phyloP scores from a whole-genome alignment of 1,140 invertebrate genomes.

The Drosophila virilis region DNA sequence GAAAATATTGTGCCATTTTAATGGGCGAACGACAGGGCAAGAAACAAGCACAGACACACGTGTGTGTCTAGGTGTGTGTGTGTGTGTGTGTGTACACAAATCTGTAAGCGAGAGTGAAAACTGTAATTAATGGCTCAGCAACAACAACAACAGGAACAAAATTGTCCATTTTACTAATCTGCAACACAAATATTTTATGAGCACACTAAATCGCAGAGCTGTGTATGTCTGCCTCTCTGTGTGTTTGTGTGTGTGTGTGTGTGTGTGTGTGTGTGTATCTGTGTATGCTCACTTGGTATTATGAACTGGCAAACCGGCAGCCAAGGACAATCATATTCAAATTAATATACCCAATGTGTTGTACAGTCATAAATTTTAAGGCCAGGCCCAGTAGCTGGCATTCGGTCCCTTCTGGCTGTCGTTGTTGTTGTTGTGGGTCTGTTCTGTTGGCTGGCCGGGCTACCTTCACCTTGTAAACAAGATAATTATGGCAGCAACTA shows the following conservation, averaged over 20 bases:
- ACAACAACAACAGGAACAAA: constrained; percentile 45
- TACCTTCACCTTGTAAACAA: constrained; percentile 82
- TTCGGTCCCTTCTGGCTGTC: background rate
- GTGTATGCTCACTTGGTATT: constrained; percentile 61
- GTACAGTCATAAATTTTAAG: constrained; percentile 76
- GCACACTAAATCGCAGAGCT: constrained; percentile 46
- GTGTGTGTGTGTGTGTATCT: constrained; percentile 24
- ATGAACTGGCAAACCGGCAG: constrained; percentile 65
- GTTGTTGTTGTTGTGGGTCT: constrained; percentile 36
- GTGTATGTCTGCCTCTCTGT: background rate
- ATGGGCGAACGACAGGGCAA: constrained; percentile 14
- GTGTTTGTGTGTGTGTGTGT: background rate
- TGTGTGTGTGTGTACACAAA: constrained; percentile 2
- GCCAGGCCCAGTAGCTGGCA: constrained; percentile 28
- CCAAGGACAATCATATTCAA: constrained; percentile 80
- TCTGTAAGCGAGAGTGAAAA: constrained; percentile 59
- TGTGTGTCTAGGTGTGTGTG: constrained; percentile 6
- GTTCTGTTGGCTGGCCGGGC: constrained; percentile 38
- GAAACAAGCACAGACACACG: background rate
- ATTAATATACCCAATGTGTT: constrained; percentile 83
- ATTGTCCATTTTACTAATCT: constrained; percentile 79
- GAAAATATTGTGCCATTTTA: constrained; percentile 36
- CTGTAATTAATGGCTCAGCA: constrained; percentile 70
- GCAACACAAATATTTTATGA: constrained; percentile 75
- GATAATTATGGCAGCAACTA: constrained; percentile 82